Evolutionary conservation across 2,113 vertebrate species (phyloP).

Genomic region (Peucedramus taeniatus): DNA sequence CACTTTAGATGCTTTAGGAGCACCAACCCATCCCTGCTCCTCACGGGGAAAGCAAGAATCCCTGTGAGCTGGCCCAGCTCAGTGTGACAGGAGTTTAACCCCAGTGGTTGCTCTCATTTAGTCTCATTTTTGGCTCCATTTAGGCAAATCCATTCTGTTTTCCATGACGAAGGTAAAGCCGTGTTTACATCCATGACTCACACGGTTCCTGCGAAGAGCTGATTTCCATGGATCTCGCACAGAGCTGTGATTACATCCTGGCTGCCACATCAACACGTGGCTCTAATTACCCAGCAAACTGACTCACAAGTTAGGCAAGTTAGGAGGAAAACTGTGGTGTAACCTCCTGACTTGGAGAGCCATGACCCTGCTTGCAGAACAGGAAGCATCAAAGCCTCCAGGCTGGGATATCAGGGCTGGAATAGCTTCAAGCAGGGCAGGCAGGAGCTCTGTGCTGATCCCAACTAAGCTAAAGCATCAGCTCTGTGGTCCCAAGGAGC

Average conservation of each 20-base stretch:
- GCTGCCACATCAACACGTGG: slow-evolving; percentile 43
- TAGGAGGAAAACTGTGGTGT: not conserved
- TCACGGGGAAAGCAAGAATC: rapidly evolving
- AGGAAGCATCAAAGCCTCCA: not conserved
- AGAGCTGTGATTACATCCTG: not conserved
- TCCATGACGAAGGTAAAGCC: slow-evolving; percentile 31
- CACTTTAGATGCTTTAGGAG: not conserved
- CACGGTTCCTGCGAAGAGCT: slow-evolving; percentile 9
- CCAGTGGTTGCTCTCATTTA: not conserved
- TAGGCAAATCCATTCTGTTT: not conserved
- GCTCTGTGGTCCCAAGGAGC: not conserved
- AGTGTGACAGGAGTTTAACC: not conserved
- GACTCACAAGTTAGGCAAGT: not conserved
- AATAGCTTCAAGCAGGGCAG: not conserved
- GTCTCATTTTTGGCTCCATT: slow-evolving; percentile 26
- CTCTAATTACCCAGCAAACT: slow-evolving; percentile 41
- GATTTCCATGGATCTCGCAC: slow-evolving; percentile 32
- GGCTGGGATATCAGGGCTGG: not conserved
- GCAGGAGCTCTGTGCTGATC: not conserved
- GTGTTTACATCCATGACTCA: slow-evolving; percentile 61
- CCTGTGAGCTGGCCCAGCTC: not conserved
- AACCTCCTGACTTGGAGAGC: slow-evolving; percentile 25
- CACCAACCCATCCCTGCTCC: not conserved
- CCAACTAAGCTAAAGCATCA: not conserved
- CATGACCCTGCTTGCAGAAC: not conserved